Base-by-base conservation (phyloP, 2,888 invertebrate species). In the Autographa gamma region DNA sequence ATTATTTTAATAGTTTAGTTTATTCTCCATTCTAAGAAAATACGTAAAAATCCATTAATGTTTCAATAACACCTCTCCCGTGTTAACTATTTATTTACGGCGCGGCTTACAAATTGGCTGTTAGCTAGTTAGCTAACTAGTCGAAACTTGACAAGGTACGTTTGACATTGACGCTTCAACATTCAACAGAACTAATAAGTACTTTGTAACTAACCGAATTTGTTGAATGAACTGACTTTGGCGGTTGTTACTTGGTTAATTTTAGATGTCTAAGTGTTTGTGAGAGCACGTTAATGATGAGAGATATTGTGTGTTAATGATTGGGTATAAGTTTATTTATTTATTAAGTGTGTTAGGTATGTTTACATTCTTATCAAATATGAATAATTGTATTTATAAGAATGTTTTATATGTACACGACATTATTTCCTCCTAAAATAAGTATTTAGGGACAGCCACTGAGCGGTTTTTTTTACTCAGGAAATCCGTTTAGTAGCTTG, bases 41-140 rank as follows among this genome's bases (percentile, higher is more conserved):
- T 13, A 32, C 2, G 4, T 14, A 32, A 3, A 31, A 59, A n/a
- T n/a, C 13, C 5, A 32, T 56, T 64, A 6, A 34, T 16, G 16
- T 41, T 34, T 16, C 11, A 58, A 16, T 31, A 64, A 41, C 16
- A n/a, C 32, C 52, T 52, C 60, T 14, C 2, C 31, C 31, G 31
- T 54, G 54, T 32, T 31, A 32, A 31, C 43, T 58, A 67, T 61
- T 38, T 63, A 67, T 67, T 60, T 59, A 54, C 62, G 52, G 7
- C 52, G 16, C 41, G 16, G 19, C 66, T 71, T 71, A 54, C 60
- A 66, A 66, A 71, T 71, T 66, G 70, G 66, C 62, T 52, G 59
- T 66, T 66, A 70, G 34, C 34, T 64, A 38, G 58, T 62, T 41
- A 74, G 38, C n/a, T 34, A 56, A 58, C 34, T 61, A 58, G 52